phyloP scores from a whole-genome alignment of 2,113 vertebrate genomes.

The Myotis lucifugus region DNA sequence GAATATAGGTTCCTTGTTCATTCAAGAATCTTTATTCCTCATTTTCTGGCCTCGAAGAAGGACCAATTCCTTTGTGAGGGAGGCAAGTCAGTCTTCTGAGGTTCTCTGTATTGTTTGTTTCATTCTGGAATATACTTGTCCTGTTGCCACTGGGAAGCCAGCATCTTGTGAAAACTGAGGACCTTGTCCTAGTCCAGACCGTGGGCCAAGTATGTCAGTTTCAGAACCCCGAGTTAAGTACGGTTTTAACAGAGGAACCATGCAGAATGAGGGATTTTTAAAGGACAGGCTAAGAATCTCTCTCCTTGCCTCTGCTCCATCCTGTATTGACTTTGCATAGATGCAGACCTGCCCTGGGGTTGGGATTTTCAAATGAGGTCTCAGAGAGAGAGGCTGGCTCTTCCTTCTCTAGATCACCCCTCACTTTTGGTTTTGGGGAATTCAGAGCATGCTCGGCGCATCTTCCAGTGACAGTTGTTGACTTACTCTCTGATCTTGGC shows the following conservation, averaged over 20 bases:
- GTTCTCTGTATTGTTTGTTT: neutral
- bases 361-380: fast-evolving
- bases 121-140: neutral
- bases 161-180: neutral
- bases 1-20: neutral
- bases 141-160: neutral
- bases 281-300: neutral
- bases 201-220: neutral
- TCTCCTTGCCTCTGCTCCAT: neutral
- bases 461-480: neutral
- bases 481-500: neutral
- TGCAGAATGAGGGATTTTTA: neutral
- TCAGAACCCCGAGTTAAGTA: neutral
- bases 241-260: neutral
- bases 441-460: fast-evolving
- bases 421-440: neutral
- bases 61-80: neutral
- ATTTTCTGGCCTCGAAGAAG: neutral
- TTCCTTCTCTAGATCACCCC: neutral
- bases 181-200: neutral
- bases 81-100: neutral
- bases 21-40: neutral
- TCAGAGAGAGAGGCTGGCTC: neutral
- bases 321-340: neutral
- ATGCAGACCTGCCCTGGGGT: too few relatives aligned